A percentile compares a stretch with the other conserved stretches of the same genome.
Conservation (phyloP, 2,113 vertebrate genomes). For the Ciconia boyciana region DNA sequence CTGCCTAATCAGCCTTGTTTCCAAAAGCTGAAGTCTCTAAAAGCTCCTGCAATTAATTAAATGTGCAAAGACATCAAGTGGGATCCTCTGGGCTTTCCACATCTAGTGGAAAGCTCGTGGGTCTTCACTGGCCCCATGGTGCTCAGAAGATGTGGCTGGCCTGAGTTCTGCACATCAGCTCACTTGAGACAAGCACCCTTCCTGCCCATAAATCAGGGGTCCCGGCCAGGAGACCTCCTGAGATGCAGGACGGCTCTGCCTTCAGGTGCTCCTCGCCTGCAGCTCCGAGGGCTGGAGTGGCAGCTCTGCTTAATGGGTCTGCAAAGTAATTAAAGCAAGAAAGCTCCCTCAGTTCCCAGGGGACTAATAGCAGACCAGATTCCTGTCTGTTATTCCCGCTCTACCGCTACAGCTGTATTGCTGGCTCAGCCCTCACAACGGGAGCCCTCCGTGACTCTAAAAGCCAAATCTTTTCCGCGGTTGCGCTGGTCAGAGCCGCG, state of each 20-base stretch:
- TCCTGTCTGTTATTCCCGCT: neutral
- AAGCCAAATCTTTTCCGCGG: neutral
- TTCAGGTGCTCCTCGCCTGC: neutral
- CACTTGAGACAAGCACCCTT: neutral
- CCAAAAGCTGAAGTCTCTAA: neutral
- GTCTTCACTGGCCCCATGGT: neutral
- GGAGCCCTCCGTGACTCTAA: neutral
- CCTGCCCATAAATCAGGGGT: neutral
- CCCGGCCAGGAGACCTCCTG: neutral
- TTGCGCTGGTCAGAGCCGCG: neutral
- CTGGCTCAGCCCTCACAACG: neutral
- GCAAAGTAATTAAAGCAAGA: constrained; percentile 5
- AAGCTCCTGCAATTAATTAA: neutral
- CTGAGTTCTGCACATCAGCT: neutral
- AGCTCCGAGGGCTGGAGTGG: neutral
- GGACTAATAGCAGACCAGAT: neutral
- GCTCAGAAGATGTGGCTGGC: neutral
- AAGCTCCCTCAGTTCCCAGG: neutral
- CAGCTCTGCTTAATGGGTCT: neutral
- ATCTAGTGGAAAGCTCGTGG: neutral
- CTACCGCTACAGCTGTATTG: neutral
- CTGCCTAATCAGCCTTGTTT: neutral
- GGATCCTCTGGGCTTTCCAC: neutral
- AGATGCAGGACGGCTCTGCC: neutral
- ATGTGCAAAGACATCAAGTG: neutral